Conservation (phyloP, 2,113 vertebrate genomes). For the Camarhynchus parvulus region DNA sequence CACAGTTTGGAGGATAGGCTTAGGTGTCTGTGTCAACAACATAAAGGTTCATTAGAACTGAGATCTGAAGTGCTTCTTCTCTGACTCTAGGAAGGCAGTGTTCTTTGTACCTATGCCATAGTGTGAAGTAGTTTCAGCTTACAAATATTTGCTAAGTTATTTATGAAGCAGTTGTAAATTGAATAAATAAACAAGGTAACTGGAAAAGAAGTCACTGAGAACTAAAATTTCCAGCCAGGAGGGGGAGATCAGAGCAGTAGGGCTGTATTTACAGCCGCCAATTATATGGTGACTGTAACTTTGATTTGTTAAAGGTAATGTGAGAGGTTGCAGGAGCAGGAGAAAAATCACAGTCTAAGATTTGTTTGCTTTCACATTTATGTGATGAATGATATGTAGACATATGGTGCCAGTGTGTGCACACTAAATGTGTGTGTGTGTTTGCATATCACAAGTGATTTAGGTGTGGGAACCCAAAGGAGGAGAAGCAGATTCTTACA, state of each 20-base stretch:
- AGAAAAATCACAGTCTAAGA: neutral
- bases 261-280: neutral
- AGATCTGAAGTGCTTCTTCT: neutral
- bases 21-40: neutral
- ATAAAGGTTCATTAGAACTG: neutral
- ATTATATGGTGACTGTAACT: neutral
- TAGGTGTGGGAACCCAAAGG: neutral
- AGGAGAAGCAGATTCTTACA: neutral
- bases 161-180: neutral
- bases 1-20: neutral
- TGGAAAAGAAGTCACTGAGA: neutral
- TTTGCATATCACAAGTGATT: neutral
- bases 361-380: neutral
- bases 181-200: neutral
- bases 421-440: neutral
- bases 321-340: neutral
- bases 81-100: neutral
- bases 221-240: neutral
- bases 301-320: neutral
- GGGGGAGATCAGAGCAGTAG: neutral
- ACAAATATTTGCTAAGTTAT: neutral
- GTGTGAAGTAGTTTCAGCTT: neutral
- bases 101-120: neutral
- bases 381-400: neutral
- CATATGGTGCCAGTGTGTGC: neutral